phyloP scores from a whole-genome alignment of 2,888 invertebrate species.

The Byasa hedistus region DNA sequence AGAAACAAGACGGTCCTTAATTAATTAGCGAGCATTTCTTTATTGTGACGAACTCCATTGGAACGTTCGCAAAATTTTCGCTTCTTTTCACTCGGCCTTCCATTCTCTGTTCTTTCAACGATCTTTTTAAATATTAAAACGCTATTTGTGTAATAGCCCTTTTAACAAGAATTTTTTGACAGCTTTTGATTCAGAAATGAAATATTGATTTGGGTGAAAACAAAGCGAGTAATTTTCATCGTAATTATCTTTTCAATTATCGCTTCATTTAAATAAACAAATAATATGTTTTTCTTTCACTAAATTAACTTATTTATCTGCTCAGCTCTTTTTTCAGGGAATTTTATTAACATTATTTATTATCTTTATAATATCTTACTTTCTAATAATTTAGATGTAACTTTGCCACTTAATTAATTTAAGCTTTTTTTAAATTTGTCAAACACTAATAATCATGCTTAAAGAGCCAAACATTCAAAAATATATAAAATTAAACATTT shows the following conservation, averaged over 20 bases:
- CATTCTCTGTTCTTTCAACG: slow-evolving; percentile 25
- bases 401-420: too few relatives aligned
- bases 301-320: background rate
- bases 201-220: slow-evolving; percentile 25
- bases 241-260: slow-evolving; percentile 25
- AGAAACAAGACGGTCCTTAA: slow-evolving; percentile 63
- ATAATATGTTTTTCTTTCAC: background rate
- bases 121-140: slow-evolving; percentile 29
- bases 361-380: background rate
- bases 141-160: slow-evolving; percentile 26
- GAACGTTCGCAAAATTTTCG: slow-evolving; percentile 39
- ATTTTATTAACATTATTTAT: background rate
- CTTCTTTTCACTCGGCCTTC: slow-evolving; percentile 16
- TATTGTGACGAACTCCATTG: slow-evolving; percentile 54
- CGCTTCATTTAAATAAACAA: background rate
- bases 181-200: slow-evolving; percentile 28
- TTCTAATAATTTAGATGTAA: too few relatives aligned
- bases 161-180: slow-evolving; percentile 27
- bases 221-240: slow-evolving; percentile 22
- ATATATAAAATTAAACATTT: background rate
- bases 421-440: too few relatives aligned
- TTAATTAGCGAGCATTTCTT: slow-evolving; percentile 68
- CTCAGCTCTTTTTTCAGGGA: background rate
- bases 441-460: too few relatives aligned
- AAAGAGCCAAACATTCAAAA: background rate